Conservation (phyloP, 2,888 invertebrate genomes). For the Gymnosoma rotundatum region DNA sequence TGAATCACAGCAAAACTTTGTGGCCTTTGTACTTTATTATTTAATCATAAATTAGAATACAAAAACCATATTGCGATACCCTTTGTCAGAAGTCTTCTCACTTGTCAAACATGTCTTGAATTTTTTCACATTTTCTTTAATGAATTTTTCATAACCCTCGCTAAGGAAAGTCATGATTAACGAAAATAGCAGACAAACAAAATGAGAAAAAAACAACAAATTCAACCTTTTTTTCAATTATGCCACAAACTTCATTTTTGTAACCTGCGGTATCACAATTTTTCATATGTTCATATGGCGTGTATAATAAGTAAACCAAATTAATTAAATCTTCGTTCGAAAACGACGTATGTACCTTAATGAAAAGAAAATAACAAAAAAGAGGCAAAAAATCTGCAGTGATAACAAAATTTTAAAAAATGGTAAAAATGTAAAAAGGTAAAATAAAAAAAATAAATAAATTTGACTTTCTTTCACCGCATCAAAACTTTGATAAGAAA, state of each 20-base stretch:
- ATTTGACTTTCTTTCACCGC: too few species aligned
- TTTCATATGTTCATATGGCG: slow-evolving; percentile 13
- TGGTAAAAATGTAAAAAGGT: not conserved
- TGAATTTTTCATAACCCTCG: slow-evolving; percentile 23
- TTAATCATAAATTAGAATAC: too few species aligned
- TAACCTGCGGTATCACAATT: slow-evolving; percentile 34
- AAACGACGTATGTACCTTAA: slow-evolving; percentile 66
- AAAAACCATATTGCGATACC: too few species aligned
- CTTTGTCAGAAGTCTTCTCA: too few species aligned
- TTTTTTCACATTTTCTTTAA: not conserved
- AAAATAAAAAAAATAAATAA: too few species aligned
- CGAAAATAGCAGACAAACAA: slow-evolving; percentile 11
- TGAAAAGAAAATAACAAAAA: slow-evolving; percentile 50
- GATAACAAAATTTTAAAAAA: not conserved
- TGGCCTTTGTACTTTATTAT: too few species aligned
- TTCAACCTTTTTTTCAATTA: not conserved
- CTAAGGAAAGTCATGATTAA: slow-evolving; percentile 11
- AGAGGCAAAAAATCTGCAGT: slow-evolving; percentile 7
- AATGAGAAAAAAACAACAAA: not conserved
- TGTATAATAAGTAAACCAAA: slow-evolving; percentile 59
- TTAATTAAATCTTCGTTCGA: slow-evolving; percentile 65
- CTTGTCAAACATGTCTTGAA: too few species aligned
- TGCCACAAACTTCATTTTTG: slow-evolving; percentile 2
- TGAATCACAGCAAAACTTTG: too few species aligned
- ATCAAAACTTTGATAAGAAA: too few species aligned